These are phyloP conservation scores for Epinotia ramella DNA, from an alignment of 2,888 invertebrate genomes.

Conservation along the genomic window DNA sequence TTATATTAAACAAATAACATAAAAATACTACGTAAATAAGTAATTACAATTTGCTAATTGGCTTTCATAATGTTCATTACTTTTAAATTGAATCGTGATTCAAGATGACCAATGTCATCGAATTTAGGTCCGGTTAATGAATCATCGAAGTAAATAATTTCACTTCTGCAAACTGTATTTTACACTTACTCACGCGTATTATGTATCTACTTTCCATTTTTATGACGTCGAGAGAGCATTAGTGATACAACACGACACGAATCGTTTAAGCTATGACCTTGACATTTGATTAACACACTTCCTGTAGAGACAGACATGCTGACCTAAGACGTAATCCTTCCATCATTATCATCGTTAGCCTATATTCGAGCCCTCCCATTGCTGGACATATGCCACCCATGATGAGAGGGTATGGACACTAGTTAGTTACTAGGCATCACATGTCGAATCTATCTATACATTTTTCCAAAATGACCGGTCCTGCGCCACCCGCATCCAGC, in stretches of 20 bases:
- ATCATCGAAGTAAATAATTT: constrained; percentile 25
- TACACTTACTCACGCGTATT: not conserved
- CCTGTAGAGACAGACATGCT: too few species aligned
- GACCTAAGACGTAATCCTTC: too few species aligned
- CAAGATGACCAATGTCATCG: constrained; percentile 10
- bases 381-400: too few species aligned
- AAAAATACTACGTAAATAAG: not conserved
- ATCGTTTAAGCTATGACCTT: not conserved
- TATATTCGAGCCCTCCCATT: too few species aligned
- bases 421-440: too few species aligned
- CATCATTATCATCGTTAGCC: too few species aligned
- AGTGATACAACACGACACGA: not conserved
- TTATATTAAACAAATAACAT: too few species aligned
- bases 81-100: not conserved
- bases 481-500: too few species aligned
- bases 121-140: constrained; percentile 25
- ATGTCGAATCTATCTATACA: too few species aligned
- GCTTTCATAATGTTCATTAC: not conserved
- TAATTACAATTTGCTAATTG: not conserved
- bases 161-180: constrained; percentile 2
- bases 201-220: not conserved
- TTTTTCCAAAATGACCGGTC: too few species aligned
- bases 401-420: too few species aligned
- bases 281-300: not conserved
- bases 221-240: too few species aligned